A percentile compares a stretch with the other conserved stretches of the same genome.
Conservation (phyloP, 2,888 invertebrate species). For the Criorhina ranunculi region DNA sequence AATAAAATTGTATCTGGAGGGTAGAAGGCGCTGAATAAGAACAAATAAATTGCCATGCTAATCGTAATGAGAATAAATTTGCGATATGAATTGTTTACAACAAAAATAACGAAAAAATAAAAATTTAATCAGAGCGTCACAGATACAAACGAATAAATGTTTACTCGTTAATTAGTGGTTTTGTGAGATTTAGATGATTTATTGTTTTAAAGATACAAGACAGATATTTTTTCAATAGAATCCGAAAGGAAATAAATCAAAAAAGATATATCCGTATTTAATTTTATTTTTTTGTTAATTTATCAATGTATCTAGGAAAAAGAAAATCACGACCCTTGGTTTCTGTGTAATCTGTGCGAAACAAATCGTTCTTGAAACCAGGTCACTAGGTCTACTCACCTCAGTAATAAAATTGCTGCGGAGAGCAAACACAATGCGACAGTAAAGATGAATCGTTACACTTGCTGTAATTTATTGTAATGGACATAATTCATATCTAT, state of each 20-base stretch:
- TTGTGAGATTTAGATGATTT: slow-evolving; percentile 58
- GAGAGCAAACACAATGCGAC: slow-evolving; percentile 39
- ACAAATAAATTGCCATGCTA: slow-evolving; percentile 54
- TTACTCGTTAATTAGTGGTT: slow-evolving; percentile 49
- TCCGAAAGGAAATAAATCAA: slow-evolving; percentile 39
- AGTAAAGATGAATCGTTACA: slow-evolving; percentile 65
- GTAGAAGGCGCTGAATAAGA: slow-evolving; percentile 20
- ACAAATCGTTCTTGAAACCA: slow-evolving; percentile 51
- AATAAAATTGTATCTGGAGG: slow-evolving; percentile 60
- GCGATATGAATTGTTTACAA: background rate
- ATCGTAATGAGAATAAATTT: slow-evolving; percentile 51
- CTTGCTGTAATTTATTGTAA: slow-evolving; percentile 74
- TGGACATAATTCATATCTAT: slow-evolving; percentile 66
- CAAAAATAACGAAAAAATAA: background rate
- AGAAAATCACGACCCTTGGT: slow-evolving; percentile 29
- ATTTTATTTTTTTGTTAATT: background rate
- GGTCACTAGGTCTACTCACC: slow-evolving; percentile 65
- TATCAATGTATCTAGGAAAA: slow-evolving; percentile 4
- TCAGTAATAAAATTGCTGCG: slow-evolving; percentile 48
- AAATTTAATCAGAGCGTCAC: slow-evolving; percentile 16
- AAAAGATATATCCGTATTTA: slow-evolving; percentile 12
- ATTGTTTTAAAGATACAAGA: slow-evolving; percentile 46
- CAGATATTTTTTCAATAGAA: slow-evolving; percentile 26
- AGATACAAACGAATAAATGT: slow-evolving; percentile 10
- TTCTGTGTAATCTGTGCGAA: slow-evolving; percentile 6